Percentiles rank a stretch among this genome's conserved stretches.
Evolutionary conservation across 2,797 vertebrate species (phyloP).

Genomic region (Sebastes minor): DNA sequence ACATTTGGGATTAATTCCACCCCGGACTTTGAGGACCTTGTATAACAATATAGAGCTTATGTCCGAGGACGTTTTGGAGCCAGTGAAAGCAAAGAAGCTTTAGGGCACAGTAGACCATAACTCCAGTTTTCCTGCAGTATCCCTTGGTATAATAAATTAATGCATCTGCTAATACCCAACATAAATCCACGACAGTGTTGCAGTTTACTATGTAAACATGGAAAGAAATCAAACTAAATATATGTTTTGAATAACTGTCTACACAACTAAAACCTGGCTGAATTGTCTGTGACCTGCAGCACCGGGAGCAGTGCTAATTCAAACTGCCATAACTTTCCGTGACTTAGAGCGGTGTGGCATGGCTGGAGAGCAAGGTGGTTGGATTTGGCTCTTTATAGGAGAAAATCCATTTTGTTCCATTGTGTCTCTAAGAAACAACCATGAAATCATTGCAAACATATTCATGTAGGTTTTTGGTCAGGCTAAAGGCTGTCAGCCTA

Average conservation of each 20-base stretch:
- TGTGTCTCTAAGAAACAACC: slow-evolving; percentile 34
- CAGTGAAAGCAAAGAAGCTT: slow-evolving; percentile 48
- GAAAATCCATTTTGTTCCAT: slow-evolving; percentile 26
- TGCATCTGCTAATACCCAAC: slow-evolving; percentile 20
- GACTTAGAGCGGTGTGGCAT: not conserved
- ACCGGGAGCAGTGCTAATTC: slow-evolving; percentile 12
- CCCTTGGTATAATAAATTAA: slow-evolving; percentile 24
- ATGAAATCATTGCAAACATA: slow-evolving; percentile 29
- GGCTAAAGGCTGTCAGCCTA: not conserved
- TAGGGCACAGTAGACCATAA: slow-evolving; percentile 1
- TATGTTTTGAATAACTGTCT: slow-evolving; percentile 32
- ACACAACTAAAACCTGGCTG: slow-evolving; percentile 27
- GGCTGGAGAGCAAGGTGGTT: slow-evolving; percentile 30
- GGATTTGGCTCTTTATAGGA: slow-evolving; percentile 12
- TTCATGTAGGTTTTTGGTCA: slow-evolving; percentile 20
- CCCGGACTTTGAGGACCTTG: slow-evolving; percentile 38
- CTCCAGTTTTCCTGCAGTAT: slow-evolving; percentile 7
- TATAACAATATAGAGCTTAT: slow-evolving; percentile 45
- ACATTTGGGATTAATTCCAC: slow-evolving; percentile 67
- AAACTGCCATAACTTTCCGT: slow-evolving; percentile 37
- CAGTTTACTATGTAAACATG: slow-evolving; percentile 40
- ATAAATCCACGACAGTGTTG: slow-evolving; percentile 22
- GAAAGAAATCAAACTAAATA: slow-evolving; percentile 51
- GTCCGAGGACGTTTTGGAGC: slow-evolving; percentile 31
- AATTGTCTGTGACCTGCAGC: slow-evolving; percentile 28